Percentiles rank a stretch among this genome's conserved stretches.
Evolutionary conservation across 2,888 invertebrate species (phyloP).

Genomic region (Agrilus cyanescens): DNA sequence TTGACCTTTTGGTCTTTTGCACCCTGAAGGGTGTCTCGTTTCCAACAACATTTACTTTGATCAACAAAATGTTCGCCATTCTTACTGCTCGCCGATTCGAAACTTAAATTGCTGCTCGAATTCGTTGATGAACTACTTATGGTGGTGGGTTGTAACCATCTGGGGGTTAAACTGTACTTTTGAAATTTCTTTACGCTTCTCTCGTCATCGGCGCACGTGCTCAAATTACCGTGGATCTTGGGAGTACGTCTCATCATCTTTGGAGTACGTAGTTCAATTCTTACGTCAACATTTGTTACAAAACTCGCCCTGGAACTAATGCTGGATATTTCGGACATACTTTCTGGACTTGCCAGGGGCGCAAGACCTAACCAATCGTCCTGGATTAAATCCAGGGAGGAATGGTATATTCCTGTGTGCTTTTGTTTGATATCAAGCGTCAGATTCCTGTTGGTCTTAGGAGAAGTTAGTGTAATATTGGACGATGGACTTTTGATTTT

Average conservation of each 20-base stretch:
- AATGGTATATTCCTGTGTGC: not conserved
- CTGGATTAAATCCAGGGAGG: constrained; percentile 39
- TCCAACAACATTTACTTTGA: constrained; percentile 20
- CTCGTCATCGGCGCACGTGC: constrained; percentile 54
- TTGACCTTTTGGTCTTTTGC: constrained; percentile 9
- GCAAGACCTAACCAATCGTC: constrained; percentile 60
- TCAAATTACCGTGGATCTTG: constrained; percentile 51
- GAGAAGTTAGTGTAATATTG: not conserved
- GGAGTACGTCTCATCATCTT: constrained; percentile 52
- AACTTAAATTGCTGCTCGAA: constrained; percentile 39
- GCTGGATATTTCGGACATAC: constrained; percentile 69
- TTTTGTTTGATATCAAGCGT: constrained; percentile 11
- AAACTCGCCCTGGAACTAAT: constrained; percentile 57
- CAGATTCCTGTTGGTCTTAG: constrained; percentile 9
- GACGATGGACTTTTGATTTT: constrained; percentile 5
- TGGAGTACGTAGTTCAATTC: constrained; percentile 37
- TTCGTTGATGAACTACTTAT: constrained; percentile 23
- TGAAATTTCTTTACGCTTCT: constrained; percentile 44
- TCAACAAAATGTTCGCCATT: constrained; percentile 17
- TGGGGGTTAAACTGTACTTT: constrained; percentile 28
- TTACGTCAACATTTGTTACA: constrained; percentile 20
- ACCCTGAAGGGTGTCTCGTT: constrained; percentile 17
- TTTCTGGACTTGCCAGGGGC: constrained; percentile 73
- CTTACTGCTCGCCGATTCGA: constrained; percentile 38
- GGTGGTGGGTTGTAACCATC: constrained; percentile 28